Conservation (phyloP, 1,140 invertebrate genomes). For the Lineus longissimus region DNA sequence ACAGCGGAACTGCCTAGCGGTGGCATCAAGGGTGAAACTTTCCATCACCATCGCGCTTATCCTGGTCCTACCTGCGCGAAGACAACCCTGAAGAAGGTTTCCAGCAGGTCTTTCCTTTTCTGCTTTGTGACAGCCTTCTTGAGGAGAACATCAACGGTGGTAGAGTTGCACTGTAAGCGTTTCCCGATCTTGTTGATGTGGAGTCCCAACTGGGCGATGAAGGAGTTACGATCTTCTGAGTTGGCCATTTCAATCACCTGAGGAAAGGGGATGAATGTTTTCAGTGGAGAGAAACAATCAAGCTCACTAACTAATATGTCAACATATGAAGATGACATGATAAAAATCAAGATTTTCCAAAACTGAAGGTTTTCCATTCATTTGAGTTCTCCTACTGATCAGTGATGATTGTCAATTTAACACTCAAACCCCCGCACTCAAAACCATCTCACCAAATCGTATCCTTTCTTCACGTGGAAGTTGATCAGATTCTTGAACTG, state of each 20-base stretch:
- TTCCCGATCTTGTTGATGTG: slow-evolving; percentile 81
- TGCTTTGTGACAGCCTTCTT: slow-evolving; percentile 94
- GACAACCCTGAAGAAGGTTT: slow-evolving; percentile 97
- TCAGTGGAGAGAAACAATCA: too few species aligned
- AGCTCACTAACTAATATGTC: too few species aligned
- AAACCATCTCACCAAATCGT: slow-evolving; percentile 69
- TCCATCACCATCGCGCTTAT: too few species aligned
- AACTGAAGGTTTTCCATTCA: too few species aligned
- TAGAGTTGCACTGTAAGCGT: slow-evolving; percentile 66
- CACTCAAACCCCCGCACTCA: too few species aligned
- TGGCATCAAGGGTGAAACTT: too few species aligned
- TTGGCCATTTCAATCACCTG: slow-evolving; percentile 85
- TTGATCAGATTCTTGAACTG: slow-evolving; percentile 74
- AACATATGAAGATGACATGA: too few species aligned
- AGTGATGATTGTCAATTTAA: too few species aligned
- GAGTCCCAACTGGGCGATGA: slow-evolving; percentile 82
- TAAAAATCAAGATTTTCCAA: too few species aligned
- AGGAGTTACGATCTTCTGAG: slow-evolving; percentile 74
- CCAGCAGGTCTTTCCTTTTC: slow-evolving; percentile 84
- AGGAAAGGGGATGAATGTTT: slow-evolving; percentile 9
- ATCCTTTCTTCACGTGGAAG: slow-evolving; percentile 83
- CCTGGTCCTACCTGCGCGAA: slow-evolving; percentile 80
- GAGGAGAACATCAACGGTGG: slow-evolving; percentile 75
- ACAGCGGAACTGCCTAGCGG: too few species aligned
- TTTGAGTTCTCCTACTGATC: too few species aligned